These are phyloP conservation scores for Macquaria australasica DNA, from an alignment of 2,113 vertebrate species.

Conservation along the genomic window DNA sequence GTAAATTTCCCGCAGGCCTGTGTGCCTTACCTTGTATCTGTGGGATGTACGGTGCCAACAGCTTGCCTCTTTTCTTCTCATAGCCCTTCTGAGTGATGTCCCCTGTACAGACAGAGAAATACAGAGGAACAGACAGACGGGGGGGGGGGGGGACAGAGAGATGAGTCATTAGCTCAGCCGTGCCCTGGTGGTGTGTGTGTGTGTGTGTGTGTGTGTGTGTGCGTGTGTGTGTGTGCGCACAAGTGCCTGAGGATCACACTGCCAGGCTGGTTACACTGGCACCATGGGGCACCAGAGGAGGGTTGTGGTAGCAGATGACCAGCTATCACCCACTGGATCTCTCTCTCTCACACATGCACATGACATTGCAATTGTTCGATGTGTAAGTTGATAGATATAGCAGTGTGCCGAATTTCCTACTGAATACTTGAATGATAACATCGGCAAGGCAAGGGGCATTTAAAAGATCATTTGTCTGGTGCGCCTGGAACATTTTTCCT, in stretches of 20 bases:
- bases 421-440: slow-evolving; percentile 55
- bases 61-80: slow-evolving; percentile 89
- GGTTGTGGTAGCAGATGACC: slow-evolving; percentile 46
- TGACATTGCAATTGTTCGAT: background rate
- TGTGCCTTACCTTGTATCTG: slow-evolving; percentile 86
- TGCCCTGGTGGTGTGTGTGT: slow-evolving; percentile 41
- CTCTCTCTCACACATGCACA: slow-evolving; percentile 7
- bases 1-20: slow-evolving; percentile 29
- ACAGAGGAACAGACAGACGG: slow-evolving; percentile 64
- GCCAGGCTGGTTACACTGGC: slow-evolving; percentile 68
- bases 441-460: slow-evolving; percentile 47
- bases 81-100: slow-evolving; percentile 91
- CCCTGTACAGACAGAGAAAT: slow-evolving; percentile 79
- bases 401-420: slow-evolving; percentile 25
- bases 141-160: slow-evolving; percentile 58
- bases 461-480: slow-evolving; percentile 66
- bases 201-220: slow-evolving; percentile 35
- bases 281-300: slow-evolving; percentile 67
- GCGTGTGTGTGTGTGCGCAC: slow-evolving; percentile 20
- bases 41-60: slow-evolving; percentile 87
- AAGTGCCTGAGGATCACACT: slow-evolving; percentile 33
- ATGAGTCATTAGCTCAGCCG: slow-evolving; percentile 81
- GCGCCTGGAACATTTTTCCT: slow-evolving; percentile 54
- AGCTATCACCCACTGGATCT: slow-evolving; percentile 21
- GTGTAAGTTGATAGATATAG: background rate